Percentiles rank a stretch among this genome's conserved stretches.
Conservation (phyloP, 2,113 vertebrate genomes). For the Catharus fuscescens region DNA sequence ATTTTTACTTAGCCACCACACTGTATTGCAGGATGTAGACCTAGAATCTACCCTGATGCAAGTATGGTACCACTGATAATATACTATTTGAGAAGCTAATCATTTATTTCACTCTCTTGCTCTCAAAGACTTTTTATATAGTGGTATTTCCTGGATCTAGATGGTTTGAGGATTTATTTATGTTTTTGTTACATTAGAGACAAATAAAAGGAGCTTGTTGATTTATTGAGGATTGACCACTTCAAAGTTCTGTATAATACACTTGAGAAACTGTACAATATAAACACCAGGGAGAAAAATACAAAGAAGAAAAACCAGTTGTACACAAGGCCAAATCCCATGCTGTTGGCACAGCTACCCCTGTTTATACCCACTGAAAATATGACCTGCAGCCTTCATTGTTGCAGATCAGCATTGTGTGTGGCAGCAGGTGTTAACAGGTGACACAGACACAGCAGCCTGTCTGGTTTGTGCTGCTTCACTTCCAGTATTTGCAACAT, state of each 20-base stretch:
- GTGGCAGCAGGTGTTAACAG: slow-evolving; percentile 10
- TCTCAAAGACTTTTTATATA: background rate
- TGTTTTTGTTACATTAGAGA: background rate
- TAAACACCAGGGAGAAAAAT: background rate
- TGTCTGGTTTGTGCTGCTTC: slow-evolving; percentile 12
- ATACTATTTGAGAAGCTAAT: background rate
- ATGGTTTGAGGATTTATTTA: background rate
- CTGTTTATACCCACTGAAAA: background rate
- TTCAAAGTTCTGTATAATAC: background rate
- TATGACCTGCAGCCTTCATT: background rate
- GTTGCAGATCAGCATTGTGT: background rate
- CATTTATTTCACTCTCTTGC: background rate
- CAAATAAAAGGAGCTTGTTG: background rate
- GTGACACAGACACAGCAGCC: background rate
- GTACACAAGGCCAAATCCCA: background rate
- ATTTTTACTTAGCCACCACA: background rate
- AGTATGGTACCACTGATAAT: background rate
- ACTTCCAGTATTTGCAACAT: background rate
- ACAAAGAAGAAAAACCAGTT: background rate
- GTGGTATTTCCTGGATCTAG: background rate
- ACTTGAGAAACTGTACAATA: background rate
- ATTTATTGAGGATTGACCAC: background rate
- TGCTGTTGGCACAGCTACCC: background rate
- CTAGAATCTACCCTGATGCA: background rate
- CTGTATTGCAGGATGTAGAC: background rate